Evolutionary conservation across 2,113 vertebrate genomes (phyloP).

Genomic region (Mobula hypostoma): DNA sequence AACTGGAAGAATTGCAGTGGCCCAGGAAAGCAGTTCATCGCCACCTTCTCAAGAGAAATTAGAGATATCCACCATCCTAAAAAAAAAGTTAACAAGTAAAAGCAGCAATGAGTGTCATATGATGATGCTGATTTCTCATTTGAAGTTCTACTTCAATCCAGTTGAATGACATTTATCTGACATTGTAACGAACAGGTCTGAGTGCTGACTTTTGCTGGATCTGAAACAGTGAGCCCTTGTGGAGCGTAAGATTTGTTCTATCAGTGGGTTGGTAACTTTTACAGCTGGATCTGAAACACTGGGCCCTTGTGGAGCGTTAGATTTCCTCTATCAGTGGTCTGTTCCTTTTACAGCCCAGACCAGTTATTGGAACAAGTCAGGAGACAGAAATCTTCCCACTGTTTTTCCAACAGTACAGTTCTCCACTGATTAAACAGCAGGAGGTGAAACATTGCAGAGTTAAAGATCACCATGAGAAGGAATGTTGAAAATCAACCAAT

Average conservation of each 20-base stretch:
- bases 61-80: no score
- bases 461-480: neutral
- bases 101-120: neutral
- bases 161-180: neutral
- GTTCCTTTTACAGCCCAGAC: neutral
- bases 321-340: neutral
- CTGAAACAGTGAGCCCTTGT: neutral
- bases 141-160: neutral
- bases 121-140: neutral
- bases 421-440: neutral
- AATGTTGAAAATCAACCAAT: constrained; percentile 1
- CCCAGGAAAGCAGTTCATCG: no score
- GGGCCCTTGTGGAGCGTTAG: neutral
- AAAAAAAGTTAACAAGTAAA: no score
- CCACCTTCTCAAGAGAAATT: no score
- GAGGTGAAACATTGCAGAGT: neutral
- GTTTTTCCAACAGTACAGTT: neutral
- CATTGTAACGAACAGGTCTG: neutral
- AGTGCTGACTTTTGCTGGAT: neutral
- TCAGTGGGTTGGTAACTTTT: neutral
- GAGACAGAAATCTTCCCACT: constrained; percentile 2
- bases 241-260: neutral
- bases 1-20: no score
- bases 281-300: constrained; percentile 1
- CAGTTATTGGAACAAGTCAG: neutral